Evolutionary conservation across 2,113 vertebrate species (phyloP), one percentile per base, ranked within the genome.

Genomic region (Sarotherodon lohbergeri): DNA sequence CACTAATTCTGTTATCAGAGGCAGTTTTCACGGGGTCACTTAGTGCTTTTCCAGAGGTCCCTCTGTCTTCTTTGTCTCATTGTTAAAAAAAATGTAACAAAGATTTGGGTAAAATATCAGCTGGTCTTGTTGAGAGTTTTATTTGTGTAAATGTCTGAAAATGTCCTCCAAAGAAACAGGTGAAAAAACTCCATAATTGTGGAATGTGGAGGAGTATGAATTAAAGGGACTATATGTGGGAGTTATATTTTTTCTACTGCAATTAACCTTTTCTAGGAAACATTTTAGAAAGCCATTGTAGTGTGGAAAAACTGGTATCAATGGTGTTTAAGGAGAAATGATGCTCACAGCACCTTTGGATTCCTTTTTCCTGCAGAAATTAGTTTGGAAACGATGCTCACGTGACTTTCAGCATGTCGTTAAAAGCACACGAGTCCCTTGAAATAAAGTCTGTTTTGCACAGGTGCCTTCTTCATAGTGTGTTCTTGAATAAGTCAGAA

Each of bases 401-500:
- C 22, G 63, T 5, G n/a, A 41, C n/a, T 41, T 68, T 68, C 36
- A 68, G 11, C 36, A 1, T 41, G 63, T 68, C 19, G 41, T 41
- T 41, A 22, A 68, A 66, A 66, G 34, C 3, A 14, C 19, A 68
- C 4, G 2, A 68, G 34, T 68, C 0, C 63, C 11, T 22, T 2
- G 59, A 63, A 63, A 36, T 63, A 1, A 36, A 41, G 10, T 36
- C 19, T 13, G 19, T 68, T 68, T 41, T 41, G 19, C 36, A 41
- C 63, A 41, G 11, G 63, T 66, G 32, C 39, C 10, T 12, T 11
- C 10, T 41, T 66, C 61, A 4, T 12, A 66, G 61, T 1, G 32
- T 66, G 61, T 12, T 0, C 32, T 39, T 39, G 61, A n/a, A 66
- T 66, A 66, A 0, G 1, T 63, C 61, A 3, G 0, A 66, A 66